A percentile compares a stretch with the other conserved stretches of the same genome.
These are phyloP conservation scores for Cettia cetti DNA, from an alignment of 2,113 vertebrate species.

Conservation along the genomic window DNA sequence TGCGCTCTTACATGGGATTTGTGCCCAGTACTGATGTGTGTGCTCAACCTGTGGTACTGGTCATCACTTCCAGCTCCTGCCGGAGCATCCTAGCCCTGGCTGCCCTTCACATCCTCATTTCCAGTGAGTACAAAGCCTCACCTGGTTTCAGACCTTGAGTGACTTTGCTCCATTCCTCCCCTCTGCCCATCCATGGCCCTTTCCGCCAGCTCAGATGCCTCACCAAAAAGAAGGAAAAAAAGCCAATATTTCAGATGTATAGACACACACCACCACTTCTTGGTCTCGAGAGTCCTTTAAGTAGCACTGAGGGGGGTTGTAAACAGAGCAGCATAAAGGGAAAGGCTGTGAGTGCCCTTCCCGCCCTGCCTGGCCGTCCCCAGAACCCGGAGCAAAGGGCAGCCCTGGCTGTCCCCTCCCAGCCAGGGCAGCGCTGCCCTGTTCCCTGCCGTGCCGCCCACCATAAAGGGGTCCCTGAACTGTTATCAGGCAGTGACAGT, in stretches of 20 bases:
- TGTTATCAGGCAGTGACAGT: constrained; percentile 82
- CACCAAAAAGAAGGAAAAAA: background rate
- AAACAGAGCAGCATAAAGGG: background rate
- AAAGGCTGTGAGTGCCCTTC: background rate
- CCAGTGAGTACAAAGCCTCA: background rate
- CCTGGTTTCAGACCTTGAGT: background rate
- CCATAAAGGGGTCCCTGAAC: constrained; percentile 58
- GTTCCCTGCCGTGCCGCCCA: background rate
- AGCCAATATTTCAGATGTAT: background rate
- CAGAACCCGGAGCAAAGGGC: background rate
- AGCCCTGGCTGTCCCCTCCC: background rate
- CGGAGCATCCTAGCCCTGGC: background rate
- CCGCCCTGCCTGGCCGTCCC: background rate
- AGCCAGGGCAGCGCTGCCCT: background rate
- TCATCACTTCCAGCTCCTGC: background rate
- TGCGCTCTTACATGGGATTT: background rate
- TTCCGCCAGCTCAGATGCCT: background rate
- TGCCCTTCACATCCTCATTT: background rate
- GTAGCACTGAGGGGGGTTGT: background rate
- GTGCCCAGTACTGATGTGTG: background rate
- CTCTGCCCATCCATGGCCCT: background rate
- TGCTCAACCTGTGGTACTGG: background rate
- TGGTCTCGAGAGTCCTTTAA: background rate
- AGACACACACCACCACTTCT: background rate
- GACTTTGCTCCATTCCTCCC: background rate